A percentile compares a stretch with the other conserved stretches of the same genome.
phyloP scores from a whole-genome alignment of 2,888 invertebrate genomes.

The Orchestes rusci region DNA sequence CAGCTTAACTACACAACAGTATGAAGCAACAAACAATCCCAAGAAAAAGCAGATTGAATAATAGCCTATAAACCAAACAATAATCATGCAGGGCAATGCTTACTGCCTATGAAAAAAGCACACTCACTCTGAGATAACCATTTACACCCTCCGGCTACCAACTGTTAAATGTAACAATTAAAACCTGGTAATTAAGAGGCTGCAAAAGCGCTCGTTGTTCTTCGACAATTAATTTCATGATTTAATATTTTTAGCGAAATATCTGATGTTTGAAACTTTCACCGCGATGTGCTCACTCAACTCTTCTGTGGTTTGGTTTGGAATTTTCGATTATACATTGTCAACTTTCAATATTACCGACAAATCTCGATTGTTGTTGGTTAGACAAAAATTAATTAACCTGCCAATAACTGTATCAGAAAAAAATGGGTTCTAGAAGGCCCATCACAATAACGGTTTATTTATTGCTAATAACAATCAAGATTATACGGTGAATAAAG shows the following conservation, averaged over 20 bases:
- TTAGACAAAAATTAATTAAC: no score
- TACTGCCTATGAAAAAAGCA: conserved; percentile 9
- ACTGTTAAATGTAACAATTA: conserved; percentile 12
- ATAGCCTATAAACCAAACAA: conserved; percentile 6
- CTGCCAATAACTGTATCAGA: no score
- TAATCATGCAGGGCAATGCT: conserved; percentile 5
- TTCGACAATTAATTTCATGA: conserved; percentile 15
- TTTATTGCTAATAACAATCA: no score
- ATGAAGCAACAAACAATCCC: no score
- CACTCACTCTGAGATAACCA: conserved; percentile 12
- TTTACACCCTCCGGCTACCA: conserved; percentile 12
- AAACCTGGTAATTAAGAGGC: conserved; percentile 11
- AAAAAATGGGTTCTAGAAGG: no score
- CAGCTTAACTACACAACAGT: no score
- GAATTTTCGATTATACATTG: no score
- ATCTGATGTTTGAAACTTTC: conserved; percentile 14
- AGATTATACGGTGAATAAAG: no score
- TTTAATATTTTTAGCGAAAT: conserved; percentile 9
- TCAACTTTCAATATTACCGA: no score
- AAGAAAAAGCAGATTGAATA: conserved; percentile 8
- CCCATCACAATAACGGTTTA: no score
- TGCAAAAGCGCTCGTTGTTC: conserved; percentile 8
- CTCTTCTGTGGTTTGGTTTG: no score
- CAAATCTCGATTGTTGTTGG: no score
- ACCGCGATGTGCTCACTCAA: conserved; percentile 9